Conservation (phyloP, 2,888 invertebrate species). For the Troilus luridus region DNA sequence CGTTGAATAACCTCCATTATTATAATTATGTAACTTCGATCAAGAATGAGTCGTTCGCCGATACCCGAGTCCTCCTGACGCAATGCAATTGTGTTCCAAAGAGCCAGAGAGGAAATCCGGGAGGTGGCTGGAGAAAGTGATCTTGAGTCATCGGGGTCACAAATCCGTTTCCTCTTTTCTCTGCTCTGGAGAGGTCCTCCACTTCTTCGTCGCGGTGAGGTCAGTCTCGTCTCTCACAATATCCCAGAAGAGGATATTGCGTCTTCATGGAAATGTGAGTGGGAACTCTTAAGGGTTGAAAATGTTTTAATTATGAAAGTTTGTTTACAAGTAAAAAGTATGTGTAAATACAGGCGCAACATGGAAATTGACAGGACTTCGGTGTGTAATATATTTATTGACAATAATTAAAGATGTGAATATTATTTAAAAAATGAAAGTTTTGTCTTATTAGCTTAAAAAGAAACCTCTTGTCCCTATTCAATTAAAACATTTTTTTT, state of each 20-base stretch:
- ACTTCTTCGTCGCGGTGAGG: constrained; percentile 19
- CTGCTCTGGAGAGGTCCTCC: not conserved
- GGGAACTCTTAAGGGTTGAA: too few relatives aligned
- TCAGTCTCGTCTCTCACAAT: not conserved
- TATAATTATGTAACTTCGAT: not conserved
- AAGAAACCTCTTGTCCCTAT: too few relatives aligned
- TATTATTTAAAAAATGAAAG: too few relatives aligned
- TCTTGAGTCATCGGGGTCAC: constrained; percentile 56
- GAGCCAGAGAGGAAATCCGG: constrained; percentile 49
- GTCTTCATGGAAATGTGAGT: not conserved
- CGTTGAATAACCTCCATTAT: not conserved
- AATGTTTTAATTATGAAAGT: too few relatives aligned
- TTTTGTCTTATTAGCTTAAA: too few relatives aligned
- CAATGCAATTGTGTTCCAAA: constrained; percentile 30
- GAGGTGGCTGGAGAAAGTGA: constrained; percentile 40
- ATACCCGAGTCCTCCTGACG: not conserved
- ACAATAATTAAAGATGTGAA: too few relatives aligned
- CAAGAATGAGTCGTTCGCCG: not conserved
- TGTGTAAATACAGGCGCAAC: too few relatives aligned
- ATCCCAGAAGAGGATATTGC: not conserved
- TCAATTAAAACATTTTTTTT: too few relatives aligned
- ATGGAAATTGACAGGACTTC: too few relatives aligned
- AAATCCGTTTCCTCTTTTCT: constrained; percentile 53
- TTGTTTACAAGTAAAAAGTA: too few relatives aligned
- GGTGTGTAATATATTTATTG: too few relatives aligned